Evolutionary conservation across 2,797 vertebrate species (phyloP).

Genomic region (Psittacula echo): DNA sequence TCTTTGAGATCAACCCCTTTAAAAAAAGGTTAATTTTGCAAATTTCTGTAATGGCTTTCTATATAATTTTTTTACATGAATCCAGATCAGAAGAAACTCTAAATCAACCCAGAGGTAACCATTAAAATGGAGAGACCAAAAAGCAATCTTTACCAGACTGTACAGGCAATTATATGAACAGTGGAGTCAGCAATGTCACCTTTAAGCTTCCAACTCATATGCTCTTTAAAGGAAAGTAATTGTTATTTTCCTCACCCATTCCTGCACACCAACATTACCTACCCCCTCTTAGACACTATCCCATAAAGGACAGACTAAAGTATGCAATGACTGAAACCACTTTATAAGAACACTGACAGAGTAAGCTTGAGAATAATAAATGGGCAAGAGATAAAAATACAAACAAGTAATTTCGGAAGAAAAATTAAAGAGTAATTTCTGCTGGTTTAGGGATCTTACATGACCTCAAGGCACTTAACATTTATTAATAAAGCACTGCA

Average conservation of each 20-base stretch:
- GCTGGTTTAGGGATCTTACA: not conserved
- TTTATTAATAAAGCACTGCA: not conserved
- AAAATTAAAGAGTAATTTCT: not conserved
- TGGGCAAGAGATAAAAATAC: not conserved
- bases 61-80: not conserved
- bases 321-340: not conserved
- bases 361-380: not conserved
- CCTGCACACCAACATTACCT: not conserved
- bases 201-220: not conserved
- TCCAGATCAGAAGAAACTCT: not conserved
- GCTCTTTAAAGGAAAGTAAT: not conserved
- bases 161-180: not conserved
- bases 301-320: not conserved
- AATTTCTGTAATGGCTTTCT: not conserved
- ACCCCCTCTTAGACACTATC: accelerated
- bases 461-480: not conserved
- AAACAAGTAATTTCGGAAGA: not conserved
- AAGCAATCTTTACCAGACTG: not conserved
- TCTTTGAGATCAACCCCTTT: not conserved
- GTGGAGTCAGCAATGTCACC: not conserved
- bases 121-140: not conserved
- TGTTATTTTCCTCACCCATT: not conserved
- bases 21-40: not conserved
- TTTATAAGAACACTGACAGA: not conserved
- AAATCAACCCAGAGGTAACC: not conserved